Evolutionary conservation across 2,888 invertebrate genomes (phyloP).

Genomic region (Tinea semifulvella): DNA sequence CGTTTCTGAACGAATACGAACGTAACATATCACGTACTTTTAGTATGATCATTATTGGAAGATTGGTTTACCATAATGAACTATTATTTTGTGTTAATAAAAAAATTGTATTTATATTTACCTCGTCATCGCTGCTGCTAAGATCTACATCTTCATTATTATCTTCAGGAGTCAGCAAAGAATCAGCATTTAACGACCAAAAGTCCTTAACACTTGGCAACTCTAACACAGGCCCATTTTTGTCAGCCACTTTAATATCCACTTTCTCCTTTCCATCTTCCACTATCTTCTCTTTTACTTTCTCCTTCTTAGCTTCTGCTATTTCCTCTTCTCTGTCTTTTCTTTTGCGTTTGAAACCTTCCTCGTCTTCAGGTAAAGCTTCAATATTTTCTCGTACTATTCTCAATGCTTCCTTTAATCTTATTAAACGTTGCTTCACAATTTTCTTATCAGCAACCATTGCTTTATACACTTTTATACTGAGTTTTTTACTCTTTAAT

Average conservation of each 20-base stretch:
- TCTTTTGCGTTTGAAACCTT: constrained; percentile 15
- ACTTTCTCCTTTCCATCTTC: constrained; percentile 22
- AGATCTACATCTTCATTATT: constrained; percentile 30
- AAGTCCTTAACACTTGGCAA: constrained; percentile 51
- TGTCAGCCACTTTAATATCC: constrained; percentile 17
- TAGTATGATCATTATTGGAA: no score
- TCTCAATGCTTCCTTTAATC: constrained; percentile 31
- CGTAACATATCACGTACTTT: no score
- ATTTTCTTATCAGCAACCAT: constrained; percentile 42
- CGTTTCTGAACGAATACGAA: no score
- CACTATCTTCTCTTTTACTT: constrained; percentile 26
- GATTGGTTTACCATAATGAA: no score
- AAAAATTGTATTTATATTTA: constrained; percentile 19
- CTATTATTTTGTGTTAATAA: background rate
- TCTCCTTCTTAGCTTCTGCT: constrained; percentile 22
- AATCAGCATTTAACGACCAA: constrained; percentile 32
- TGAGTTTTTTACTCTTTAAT: no score
- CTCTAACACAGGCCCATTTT: constrained; percentile 35
- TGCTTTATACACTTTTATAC: constrained; percentile 42
- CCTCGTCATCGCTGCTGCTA: constrained; percentile 54
- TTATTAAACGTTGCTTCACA: constrained; percentile 31
- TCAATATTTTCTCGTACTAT: constrained; percentile 31
- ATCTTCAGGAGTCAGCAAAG: constrained; percentile 21
- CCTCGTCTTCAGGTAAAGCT: constrained; percentile 25
- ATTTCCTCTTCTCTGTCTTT: constrained; percentile 23